Evolutionary conservation across 1,140 invertebrate species (phyloP).

Genomic region (Mylabris phalerata): DNA sequence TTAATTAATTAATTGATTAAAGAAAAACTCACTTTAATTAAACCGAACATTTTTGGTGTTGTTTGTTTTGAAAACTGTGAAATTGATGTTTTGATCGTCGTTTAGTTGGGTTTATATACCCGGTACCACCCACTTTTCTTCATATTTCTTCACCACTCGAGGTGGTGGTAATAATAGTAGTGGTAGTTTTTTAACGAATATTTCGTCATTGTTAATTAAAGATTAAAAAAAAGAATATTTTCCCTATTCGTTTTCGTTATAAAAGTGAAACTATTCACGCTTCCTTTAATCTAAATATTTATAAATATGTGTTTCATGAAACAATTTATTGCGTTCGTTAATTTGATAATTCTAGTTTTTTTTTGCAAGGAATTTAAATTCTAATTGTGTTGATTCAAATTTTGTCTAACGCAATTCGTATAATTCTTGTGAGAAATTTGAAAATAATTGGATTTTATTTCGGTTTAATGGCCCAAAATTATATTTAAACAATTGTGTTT

Average conservation of each 20-base stretch:
- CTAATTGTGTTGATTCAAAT: too few species aligned
- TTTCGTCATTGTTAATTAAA: conserved; percentile 6
- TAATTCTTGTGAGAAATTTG: too few species aligned
- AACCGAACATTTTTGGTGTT: conserved; percentile 14
- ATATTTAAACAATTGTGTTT: too few species aligned
- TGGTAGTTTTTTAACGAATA: too few species aligned
- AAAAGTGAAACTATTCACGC: conserved; percentile 14
- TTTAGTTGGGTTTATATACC: conserved; percentile 15
- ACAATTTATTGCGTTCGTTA: background rate
- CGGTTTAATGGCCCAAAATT: too few species aligned
- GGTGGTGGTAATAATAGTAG: too few species aligned
- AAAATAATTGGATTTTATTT: too few species aligned
- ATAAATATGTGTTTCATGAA: conserved; percentile 10
- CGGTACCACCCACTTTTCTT: background rate
- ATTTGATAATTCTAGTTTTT: background rate
- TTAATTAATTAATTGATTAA: background rate
- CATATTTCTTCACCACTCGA: too few species aligned
- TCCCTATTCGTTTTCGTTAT: background rate
- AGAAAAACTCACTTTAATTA: conserved; percentile 15
- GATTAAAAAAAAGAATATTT: conserved; percentile 12
- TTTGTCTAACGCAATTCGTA: too few species aligned
- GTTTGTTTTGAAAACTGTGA: background rate
- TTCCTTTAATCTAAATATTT: conserved; percentile 4
- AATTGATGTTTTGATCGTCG: conserved; percentile 14
- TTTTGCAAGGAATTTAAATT: background rate